Conservation (phyloP, 2,113 vertebrate species). For the Sorex fumeus region DNA sequence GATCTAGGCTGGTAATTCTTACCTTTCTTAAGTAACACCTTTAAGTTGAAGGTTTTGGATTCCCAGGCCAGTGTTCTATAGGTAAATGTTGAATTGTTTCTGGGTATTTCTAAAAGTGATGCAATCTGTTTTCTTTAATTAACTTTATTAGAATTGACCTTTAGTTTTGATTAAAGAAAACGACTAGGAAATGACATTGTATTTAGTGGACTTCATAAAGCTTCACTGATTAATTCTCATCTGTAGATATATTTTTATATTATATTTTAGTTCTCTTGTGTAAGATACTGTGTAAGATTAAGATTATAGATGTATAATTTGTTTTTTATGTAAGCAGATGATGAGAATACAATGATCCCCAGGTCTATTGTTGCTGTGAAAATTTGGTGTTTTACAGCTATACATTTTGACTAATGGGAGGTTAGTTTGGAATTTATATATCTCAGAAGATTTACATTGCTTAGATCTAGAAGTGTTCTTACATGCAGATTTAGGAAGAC, state of each 20-base stretch:
- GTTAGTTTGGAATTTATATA: slow-evolving; percentile 37
- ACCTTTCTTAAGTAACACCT: neutral
- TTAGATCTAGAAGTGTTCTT: slow-evolving; percentile 56
- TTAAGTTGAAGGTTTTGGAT: slow-evolving; percentile 1
- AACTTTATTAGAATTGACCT: slow-evolving; percentile 64
- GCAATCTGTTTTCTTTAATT: slow-evolving; percentile 55
- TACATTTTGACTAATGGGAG: slow-evolving; percentile 55
- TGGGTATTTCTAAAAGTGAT: slow-evolving; percentile 53
- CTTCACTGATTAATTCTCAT: slow-evolving; percentile 53
- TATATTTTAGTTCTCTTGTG: slow-evolving; percentile 19
- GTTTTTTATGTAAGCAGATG: slow-evolving; percentile 65
- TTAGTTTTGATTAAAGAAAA: slow-evolving; percentile 55
- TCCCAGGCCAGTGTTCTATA: neutral
- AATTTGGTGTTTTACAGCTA: slow-evolving; percentile 68
- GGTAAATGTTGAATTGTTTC: neutral
- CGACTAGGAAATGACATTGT: slow-evolving; percentile 35
- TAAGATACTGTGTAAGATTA: neutral
- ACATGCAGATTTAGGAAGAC: slow-evolving; percentile 28
- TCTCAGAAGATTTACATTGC: slow-evolving; percentile 16
- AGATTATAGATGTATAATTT: slow-evolving; percentile 24
- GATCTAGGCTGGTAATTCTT: neutral
- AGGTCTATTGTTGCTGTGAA: slow-evolving; percentile 24
- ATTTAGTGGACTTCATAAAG: neutral
- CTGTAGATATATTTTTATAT: neutral
- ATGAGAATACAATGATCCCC: slow-evolving; percentile 41